Base-by-base conservation (phyloP, 2,888 invertebrate species). In the Ophion slaviceki region DNA sequence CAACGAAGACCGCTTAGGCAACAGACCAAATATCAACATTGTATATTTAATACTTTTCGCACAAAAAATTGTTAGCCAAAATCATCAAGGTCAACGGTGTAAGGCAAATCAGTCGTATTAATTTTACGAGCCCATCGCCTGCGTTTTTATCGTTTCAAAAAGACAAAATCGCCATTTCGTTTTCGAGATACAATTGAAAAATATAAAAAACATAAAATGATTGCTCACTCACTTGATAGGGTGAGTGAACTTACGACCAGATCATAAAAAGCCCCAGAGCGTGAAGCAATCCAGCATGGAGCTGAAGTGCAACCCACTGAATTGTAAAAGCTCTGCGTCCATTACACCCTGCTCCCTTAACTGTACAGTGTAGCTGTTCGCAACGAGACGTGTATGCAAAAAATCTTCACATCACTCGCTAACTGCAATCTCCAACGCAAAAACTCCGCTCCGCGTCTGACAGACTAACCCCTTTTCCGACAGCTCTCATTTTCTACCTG, bases 201-300 rank as follows among this genome's bases (percentile, higher is more conserved):
- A 4, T 32, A 1, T 32, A 32, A 32, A 32, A 32, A 32, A 32
- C 4, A 32, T 32, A 32, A 32, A 32, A 32, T 4, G 32, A 4
- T 32, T 32, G 32, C 32, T 32, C 4, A 32, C 0, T 32, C 2
- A 32, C 3, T 32, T 32, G 32, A 90, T 89, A 89, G 89, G 89
- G 87, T 80, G 86, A 81, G 85, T 79, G 82, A 90, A 89, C 87
- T 88, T 79, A 89, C 20, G 88, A 88, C 67, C 68, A 76, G 71
- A 88, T 88, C 88, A 88, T 89, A 83, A 79, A 80, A 72, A 70
- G 86, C 85, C 84, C 88, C 81, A 82, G 57, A 57, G 70, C 87
- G 89, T 80, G 70, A 88, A 88, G 68, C 53, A 24, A 45, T 85
- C 47, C 47, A 24, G 17, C 45, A 24, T 28, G 32, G 32, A 59